These are phyloP conservation scores for Ditylenchus dipsaci DNA, from an alignment of 1,140 invertebrate genomes.

Conservation along the genomic window DNA sequence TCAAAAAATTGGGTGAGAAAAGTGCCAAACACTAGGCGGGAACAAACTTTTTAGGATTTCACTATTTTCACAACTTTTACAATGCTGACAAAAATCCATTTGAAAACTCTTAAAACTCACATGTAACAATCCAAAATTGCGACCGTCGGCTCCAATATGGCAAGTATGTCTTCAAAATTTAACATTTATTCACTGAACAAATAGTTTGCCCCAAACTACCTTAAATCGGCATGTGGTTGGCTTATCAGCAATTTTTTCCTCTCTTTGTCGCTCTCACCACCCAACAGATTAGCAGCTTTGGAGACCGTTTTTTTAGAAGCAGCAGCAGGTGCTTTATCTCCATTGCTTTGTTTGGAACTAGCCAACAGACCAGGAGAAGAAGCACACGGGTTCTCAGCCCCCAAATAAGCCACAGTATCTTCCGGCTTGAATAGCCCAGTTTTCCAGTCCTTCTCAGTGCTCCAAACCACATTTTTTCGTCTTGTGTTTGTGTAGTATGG, in stretches of 20 bases:
- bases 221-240: conserved; percentile 84
- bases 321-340: too few species aligned
- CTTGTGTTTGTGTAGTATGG: not conserved
- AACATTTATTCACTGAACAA: too few species aligned
- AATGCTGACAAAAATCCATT: too few species aligned
- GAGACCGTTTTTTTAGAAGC: conserved; percentile 65
- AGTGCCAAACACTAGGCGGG: too few species aligned
- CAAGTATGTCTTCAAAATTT: conserved; percentile 95
- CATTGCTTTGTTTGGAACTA: conserved; percentile 6
- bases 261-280: conserved; percentile 68
- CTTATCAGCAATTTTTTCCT: conserved; percentile 72
- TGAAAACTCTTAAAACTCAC: conserved; percentile 13
- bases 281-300: conserved; percentile 63
- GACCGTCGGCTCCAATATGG: conserved; percentile 91
- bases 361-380: not conserved
- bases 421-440: conserved; percentile 81
- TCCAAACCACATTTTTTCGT: conserved; percentile 72
- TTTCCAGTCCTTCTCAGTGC: conserved; percentile 73
- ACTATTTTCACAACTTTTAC: too few species aligned
- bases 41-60: too few species aligned
- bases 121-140: conserved; percentile 74
- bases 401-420: conserved; percentile 79
- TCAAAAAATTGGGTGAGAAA: too few species aligned
- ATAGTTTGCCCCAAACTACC: too few species aligned
- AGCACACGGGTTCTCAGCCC: conserved; percentile 56